Base-by-base conservation (phyloP, 2,113 vertebrate genomes). In the Cettia cetti region DNA sequence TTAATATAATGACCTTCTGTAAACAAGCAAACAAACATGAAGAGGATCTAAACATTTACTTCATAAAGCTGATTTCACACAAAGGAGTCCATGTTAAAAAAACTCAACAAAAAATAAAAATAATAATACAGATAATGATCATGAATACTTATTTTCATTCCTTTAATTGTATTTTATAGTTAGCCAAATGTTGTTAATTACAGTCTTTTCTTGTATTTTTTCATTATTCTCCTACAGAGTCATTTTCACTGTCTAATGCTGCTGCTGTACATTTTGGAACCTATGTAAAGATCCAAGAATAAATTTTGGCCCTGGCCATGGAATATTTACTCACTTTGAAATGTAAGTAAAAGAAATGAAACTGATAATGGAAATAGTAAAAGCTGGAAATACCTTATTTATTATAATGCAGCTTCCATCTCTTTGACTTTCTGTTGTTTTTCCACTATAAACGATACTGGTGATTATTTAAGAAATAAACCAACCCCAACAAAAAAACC, bases 321-420 rank as follows among this genome's bases (percentile, higher is more conserved):
- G 49, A 93, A 92, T 71, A 68, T 78, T 92, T 88, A 70, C 59
- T 88, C 64, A 74, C n/a, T 92, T 82, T 82, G 42, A 77, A 69
- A 90, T 35, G 27, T 85, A 89, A 81, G 90, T 76, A 82, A 68
- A 82, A 68, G 42, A 96, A 92, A 30, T 61, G 3, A 59, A 90
- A 56, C 33, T 31, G 30, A 49, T 90, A 84, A 86, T 57, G 30
- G 54, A 77, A 85, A 70, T 13, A 22, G 22, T 35, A 60, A 72
- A 17, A 66, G 26, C 57, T 81, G 40, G 54, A 44, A 82, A 60
- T 71, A 91, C 35, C 61, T 65, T 81, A 21, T 15, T 28, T 40
- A 57, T 72, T 76, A 28, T 30, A 74, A 35, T 33, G 52, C 44
- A 47, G 11, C 33, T 88, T 24, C 27, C 1, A 2, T 61, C 42